Percentiles rank a stretch among this genome's conserved stretches.
phyloP scores from a whole-genome alignment of 2,888 invertebrate genomes.

The Eupithecia dodoneata region DNA sequence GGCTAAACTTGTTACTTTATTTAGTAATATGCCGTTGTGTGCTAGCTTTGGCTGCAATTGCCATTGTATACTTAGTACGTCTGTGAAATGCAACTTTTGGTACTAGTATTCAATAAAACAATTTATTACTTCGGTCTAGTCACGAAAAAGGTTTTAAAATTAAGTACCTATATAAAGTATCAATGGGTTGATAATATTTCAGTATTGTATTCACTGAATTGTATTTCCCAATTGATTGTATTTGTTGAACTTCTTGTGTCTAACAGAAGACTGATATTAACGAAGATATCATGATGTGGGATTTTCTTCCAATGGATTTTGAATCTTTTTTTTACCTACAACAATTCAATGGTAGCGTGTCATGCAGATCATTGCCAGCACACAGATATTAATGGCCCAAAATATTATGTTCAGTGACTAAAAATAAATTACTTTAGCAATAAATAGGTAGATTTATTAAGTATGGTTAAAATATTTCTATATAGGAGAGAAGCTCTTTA shows the following conservation, averaged over 20 bases:
- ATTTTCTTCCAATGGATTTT: constrained; percentile 49
- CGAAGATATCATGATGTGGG: constrained; percentile 21
- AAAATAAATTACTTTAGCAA: constrained; percentile 59
- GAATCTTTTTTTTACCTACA: constrained; percentile 47
- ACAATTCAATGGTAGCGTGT: constrained; percentile 32
- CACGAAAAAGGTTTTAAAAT: constrained; percentile 49
- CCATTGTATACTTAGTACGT: constrained; percentile 42
- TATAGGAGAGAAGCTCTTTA: constrained; percentile 58
- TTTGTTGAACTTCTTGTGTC: constrained; percentile 5
- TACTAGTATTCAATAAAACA: constrained; percentile 61
- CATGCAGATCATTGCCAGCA: constrained; percentile 57
- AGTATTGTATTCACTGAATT: neutral
- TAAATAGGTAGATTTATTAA: constrained; percentile 57
- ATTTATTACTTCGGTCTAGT: constrained; percentile 65
- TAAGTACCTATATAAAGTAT: constrained; percentile 7
- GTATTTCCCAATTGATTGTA: constrained; percentile 7
- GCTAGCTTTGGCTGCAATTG: constrained; percentile 49
- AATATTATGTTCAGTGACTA: constrained; percentile 56
- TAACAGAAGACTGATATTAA: constrained; percentile 44
- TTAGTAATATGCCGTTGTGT: constrained; percentile 51
- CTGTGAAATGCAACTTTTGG: neutral
- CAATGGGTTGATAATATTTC: neutral
- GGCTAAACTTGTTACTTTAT: constrained; percentile 43
- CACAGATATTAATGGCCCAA: constrained; percentile 52
- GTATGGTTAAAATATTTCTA: constrained; percentile 52